Conservation (phyloP, 1,140 invertebrate genomes). For the Cardiocondyla obscurior region DNA sequence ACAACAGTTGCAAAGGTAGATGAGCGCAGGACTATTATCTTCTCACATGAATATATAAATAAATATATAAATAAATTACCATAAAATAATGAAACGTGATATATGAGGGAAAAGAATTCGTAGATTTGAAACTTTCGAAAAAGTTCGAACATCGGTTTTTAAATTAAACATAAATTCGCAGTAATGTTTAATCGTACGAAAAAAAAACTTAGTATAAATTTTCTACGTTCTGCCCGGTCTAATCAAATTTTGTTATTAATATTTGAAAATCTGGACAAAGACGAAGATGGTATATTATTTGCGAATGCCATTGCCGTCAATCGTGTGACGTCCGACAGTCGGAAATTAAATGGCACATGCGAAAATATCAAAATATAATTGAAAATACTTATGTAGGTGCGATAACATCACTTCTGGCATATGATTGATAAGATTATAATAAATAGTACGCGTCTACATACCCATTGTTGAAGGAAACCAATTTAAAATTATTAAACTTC, state of each 20-base stretch:
- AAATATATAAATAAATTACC: no score
- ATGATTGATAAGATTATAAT: background rate
- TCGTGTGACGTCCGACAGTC: background rate
- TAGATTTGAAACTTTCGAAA: background rate
- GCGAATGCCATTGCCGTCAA: background rate
- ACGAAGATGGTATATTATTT: background rate
- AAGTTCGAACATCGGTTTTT: background rate
- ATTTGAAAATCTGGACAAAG: background rate
- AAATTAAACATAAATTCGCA: background rate
- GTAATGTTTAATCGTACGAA: background rate
- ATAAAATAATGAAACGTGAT: no score
- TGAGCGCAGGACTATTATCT: no score
- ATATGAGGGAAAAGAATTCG: no score
- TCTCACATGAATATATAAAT: no score
- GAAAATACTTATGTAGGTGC: background rate
- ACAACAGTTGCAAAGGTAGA: no score
- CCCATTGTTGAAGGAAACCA: background rate
- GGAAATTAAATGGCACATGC: constrained; percentile 28
- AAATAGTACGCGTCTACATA: background rate
- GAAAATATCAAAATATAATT: constrained; percentile 5
- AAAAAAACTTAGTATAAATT: background rate
- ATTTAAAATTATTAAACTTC: background rate
- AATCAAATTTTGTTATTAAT: background rate
- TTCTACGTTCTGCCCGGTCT: background rate
- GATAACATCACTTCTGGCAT: background rate